A percentile compares a stretch with the other conserved stretches of the same genome.
phyloP scores from a whole-genome alignment of 2,888 invertebrate species.

The Metellina segmentata region DNA sequence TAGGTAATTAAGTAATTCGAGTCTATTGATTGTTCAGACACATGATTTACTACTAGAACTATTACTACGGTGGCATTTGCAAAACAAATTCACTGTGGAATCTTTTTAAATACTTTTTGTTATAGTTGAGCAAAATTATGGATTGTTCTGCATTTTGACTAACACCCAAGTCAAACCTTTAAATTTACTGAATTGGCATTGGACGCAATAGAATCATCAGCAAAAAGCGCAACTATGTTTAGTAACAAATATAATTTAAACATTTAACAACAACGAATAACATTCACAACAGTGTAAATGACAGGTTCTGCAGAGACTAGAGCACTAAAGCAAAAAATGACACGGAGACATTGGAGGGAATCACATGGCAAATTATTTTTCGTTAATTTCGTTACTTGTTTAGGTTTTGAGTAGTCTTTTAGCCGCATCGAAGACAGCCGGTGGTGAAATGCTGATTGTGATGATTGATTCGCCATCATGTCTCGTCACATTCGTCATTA shows the following conservation, averaged over 20 bases:
- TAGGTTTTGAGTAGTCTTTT: constrained; percentile 43
- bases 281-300: constrained; percentile 52
- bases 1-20: constrained; percentile 26
- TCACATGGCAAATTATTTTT: constrained; percentile 24
- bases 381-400: background rate
- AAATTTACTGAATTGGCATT: constrained; percentile 23
- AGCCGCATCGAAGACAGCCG: background rate
- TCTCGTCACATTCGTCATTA: constrained; percentile 2
- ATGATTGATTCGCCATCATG: background rate
- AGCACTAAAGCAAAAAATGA: constrained; percentile 61
- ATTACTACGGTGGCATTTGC: background rate
- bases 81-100: background rate
- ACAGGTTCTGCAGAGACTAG: constrained; percentile 42
- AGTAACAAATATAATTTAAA: constrained; percentile 55
- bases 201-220: constrained; percentile 49
- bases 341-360: constrained; percentile 64
- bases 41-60: background rate
- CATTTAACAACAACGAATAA: constrained; percentile 51
- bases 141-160: constrained; percentile 49
- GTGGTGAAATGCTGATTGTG: constrained; percentile 20
- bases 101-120: background rate
- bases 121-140: constrained; percentile 51
- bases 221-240: constrained; percentile 35
- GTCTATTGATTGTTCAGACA: constrained; percentile 47
- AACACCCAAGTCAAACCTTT: constrained; percentile 35